Conservation (phyloP, 64 coral and sea anemone species). For the Dendronephthya gigantea region DNA sequence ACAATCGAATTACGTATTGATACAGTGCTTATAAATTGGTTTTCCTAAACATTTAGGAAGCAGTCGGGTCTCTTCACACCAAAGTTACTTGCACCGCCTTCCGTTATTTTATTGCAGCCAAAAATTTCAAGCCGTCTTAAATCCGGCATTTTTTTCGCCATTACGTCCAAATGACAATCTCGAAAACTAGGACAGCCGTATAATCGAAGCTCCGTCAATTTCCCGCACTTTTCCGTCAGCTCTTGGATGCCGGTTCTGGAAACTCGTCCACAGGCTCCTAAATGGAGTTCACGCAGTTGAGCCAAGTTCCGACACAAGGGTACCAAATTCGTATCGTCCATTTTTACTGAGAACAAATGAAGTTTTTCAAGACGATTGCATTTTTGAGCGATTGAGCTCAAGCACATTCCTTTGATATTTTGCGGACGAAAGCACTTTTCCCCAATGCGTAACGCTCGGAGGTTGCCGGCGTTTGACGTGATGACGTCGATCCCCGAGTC, state of each 20-base stretch:
- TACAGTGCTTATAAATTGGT: too few species aligned
- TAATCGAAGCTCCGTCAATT: slow-evolving; percentile 43
- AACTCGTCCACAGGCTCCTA: slow-evolving; percentile 55
- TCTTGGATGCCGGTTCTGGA: slow-evolving; percentile 25
- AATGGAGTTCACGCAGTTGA: slow-evolving; percentile 40
- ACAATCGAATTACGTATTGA: too few species aligned
- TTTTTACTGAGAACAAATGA: slow-evolving; percentile 50
- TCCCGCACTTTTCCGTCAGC: slow-evolving; percentile 42
- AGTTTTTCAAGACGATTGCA: slow-evolving; percentile 47
- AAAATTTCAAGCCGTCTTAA: background rate
- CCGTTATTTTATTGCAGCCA: background rate
- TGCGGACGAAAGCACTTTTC: slow-evolving; percentile 55
- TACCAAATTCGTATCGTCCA: slow-evolving; percentile 49
- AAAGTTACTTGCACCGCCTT: background rate
- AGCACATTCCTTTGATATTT: slow-evolving; percentile 47
- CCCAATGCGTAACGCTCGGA: slow-evolving; percentile 36
- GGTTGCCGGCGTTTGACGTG: slow-evolving; percentile 42
- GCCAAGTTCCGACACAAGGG: slow-evolving; percentile 39
- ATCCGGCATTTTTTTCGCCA: slow-evolving; percentile 7
- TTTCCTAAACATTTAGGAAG: background rate
- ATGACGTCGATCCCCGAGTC: slow-evolving; percentile 49
- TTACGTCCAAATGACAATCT: slow-evolving; percentile 34
- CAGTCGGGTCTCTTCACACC: background rate
- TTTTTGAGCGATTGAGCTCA: slow-evolving; percentile 32
- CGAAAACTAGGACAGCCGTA: slow-evolving; percentile 42